Conservation (phyloP, 2,888 invertebrate species). For the Muschampia plurimacula region DNA sequence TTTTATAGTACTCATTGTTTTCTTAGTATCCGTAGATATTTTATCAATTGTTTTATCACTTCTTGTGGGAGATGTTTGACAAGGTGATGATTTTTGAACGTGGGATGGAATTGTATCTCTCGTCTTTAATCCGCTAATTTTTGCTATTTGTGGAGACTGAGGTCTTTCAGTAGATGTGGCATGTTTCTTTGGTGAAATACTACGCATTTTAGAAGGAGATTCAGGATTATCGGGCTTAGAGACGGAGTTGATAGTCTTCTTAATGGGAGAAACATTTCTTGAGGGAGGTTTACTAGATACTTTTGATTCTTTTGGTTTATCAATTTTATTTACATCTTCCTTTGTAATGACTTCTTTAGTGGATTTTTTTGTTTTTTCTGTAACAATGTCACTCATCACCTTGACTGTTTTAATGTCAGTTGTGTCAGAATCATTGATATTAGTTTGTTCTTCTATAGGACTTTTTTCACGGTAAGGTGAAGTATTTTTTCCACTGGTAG, state of each 20-base stretch:
- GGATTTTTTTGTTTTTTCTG: constrained; percentile 41
- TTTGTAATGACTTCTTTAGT: constrained; percentile 42
- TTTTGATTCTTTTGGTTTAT: constrained; percentile 58
- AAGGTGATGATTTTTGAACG: constrained; percentile 63
- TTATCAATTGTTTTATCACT: constrained; percentile 60
- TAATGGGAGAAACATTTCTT: constrained; percentile 69
- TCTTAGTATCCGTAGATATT: constrained; percentile 60
- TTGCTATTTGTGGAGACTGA: constrained; percentile 71
- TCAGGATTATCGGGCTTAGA: constrained; percentile 57
- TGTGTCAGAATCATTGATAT: constrained; percentile 62
- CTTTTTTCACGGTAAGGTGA: constrained; percentile 64
- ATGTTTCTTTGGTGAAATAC: constrained; percentile 73
- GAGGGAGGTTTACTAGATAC: constrained; percentile 59
- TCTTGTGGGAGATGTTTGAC: constrained; percentile 58
- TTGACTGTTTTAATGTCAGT: constrained; percentile 44
- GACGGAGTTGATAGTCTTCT: constrained; percentile 54
- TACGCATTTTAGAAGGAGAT: constrained; percentile 63
- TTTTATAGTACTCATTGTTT: constrained; percentile 59
- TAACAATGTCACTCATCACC: constrained; percentile 40
- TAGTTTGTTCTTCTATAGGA: constrained; percentile 61
- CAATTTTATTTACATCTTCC: constrained; percentile 47
- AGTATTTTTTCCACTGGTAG: constrained; percentile 67
- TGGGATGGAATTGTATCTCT: constrained; percentile 62
- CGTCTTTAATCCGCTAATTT: constrained; percentile 62
- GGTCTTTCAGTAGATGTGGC: constrained; percentile 61